Conservation (phyloP, 2,888 invertebrate genomes). For the Empis stercorea region DNA sequence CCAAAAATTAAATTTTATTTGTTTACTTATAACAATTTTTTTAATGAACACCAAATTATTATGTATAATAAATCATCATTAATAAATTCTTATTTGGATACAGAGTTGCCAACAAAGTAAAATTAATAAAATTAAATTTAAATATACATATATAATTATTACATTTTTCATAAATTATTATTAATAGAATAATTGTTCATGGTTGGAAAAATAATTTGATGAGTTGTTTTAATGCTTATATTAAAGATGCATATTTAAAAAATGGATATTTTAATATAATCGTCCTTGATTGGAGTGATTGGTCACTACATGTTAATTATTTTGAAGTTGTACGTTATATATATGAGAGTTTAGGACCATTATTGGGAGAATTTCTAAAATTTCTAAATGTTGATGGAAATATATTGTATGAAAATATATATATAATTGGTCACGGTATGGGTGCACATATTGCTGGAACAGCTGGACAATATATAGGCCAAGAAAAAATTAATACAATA, state of each 20-base stretch:
- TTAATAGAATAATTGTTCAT: slow-evolving; percentile 24
- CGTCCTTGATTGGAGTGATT: slow-evolving; percentile 28
- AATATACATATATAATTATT: neutral
- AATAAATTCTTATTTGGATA: too few relatives aligned
- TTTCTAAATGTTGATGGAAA: slow-evolving; percentile 22
- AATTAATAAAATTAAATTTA: too few relatives aligned
- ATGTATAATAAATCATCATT: too few relatives aligned
- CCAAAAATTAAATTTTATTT: too few relatives aligned
- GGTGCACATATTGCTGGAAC: slow-evolving; percentile 37
- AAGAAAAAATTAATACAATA: slow-evolving; percentile 27
- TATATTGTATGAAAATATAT: slow-evolving; percentile 24
- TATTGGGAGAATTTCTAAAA: slow-evolving; percentile 27
- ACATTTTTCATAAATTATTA: neutral
- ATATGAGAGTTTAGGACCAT: slow-evolving; percentile 20
- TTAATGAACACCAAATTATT: too few relatives aligned
- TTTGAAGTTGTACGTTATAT: slow-evolving; percentile 22
- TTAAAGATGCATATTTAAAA: slow-evolving; percentile 25
- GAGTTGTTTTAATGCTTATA: slow-evolving; percentile 24
- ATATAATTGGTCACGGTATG: slow-evolving; percentile 35
- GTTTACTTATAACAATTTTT: too few relatives aligned
- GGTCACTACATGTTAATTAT: slow-evolving; percentile 20
- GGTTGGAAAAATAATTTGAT: slow-evolving; percentile 31
- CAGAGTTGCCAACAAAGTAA: too few relatives aligned
- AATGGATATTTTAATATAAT: slow-evolving; percentile 25
- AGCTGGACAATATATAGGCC: slow-evolving; percentile 24